These are phyloP conservation scores for Pseudopodoces humilis DNA, from an alignment of 2,113 vertebrate species.

Conservation along the genomic window DNA sequence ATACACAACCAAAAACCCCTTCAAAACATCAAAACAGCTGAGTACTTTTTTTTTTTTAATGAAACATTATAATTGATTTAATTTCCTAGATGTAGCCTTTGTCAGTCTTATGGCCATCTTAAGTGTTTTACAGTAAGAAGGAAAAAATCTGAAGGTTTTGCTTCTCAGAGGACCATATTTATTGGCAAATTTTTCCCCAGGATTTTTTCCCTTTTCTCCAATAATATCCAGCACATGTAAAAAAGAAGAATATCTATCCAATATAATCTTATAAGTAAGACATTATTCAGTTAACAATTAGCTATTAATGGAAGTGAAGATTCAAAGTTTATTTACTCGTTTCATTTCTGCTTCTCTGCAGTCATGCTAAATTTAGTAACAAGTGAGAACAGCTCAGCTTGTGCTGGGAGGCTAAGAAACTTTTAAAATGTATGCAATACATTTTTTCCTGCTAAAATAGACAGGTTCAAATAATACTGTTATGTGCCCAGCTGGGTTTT, in stretches of 20 bases:
- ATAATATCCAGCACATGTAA: constrained; percentile 46
- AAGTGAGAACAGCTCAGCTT: neutral
- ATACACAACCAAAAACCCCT: neutral
- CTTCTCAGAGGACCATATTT: constrained; percentile 15
- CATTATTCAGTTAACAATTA: constrained; percentile 45
- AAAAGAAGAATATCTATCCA: constrained; percentile 11
- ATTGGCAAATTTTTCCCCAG: neutral
- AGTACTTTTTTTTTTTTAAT: neutral
- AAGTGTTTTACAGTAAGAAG: constrained; percentile 13
- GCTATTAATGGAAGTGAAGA: constrained; percentile 53
- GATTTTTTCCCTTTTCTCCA: neutral
- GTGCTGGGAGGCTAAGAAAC: neutral
- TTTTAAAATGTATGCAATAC: neutral
- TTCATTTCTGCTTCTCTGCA: constrained; percentile 7
- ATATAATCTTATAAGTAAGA: constrained; percentile 13
- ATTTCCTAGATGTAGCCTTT: neutral
- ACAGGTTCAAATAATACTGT: neutral
- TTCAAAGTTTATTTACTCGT: constrained; percentile 21
- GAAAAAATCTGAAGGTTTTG: constrained; percentile 28
- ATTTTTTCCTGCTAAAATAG: neutral
- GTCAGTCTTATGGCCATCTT: neutral
- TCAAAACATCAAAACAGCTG: neutral
- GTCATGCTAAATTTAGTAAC: constrained; percentile 14
- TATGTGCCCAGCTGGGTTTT: neutral
- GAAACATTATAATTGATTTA: constrained; percentile 52